A percentile compares a stretch with the other conserved stretches of the same genome.
Evolutionary conservation across 2,888 invertebrate species (phyloP).

Genomic region (Leucozona laternaria): DNA sequence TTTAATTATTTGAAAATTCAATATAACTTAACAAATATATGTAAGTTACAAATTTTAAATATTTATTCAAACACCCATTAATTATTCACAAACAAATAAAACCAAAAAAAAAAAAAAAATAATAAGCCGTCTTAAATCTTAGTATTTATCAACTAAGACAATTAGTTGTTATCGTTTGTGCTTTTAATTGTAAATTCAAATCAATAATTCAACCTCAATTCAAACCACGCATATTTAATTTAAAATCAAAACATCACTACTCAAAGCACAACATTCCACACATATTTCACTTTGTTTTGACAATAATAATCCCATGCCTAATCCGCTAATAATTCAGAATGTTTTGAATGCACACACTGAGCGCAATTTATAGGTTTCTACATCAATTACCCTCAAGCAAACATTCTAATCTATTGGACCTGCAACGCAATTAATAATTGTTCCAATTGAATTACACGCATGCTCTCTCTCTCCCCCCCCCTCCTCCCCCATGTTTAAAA

Average conservation of each 20-base stretch:
- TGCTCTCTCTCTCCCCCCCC: neutral
- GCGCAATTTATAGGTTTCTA: constrained; percentile 33
- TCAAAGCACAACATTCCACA: constrained; percentile 5
- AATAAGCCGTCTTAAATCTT: no score
- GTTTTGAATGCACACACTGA: constrained; percentile 13
- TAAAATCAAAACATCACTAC: neutral
- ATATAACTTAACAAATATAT: no score
- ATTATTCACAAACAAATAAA: no score
- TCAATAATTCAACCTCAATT: neutral
- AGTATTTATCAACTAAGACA: no score
- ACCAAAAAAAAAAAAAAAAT: no score
- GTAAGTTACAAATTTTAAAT: no score
- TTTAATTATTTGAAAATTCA: no score
- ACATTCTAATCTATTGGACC: constrained; percentile 47
- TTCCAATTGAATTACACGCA: constrained; percentile 36
- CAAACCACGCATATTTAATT: neutral
- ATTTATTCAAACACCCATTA: no score
- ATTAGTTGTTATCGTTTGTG: no score
- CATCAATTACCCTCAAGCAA: constrained; percentile 48
- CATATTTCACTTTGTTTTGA: constrained; percentile 37
- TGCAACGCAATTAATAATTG: constrained; percentile 66
- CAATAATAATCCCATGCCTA: constrained; percentile 17
- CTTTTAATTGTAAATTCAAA: neutral
- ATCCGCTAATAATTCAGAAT: constrained; percentile 22
- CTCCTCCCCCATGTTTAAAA: no score